phyloP scores from a whole-genome alignment of 2,113 vertebrate genomes.

The Pao palembangensis region DNA sequence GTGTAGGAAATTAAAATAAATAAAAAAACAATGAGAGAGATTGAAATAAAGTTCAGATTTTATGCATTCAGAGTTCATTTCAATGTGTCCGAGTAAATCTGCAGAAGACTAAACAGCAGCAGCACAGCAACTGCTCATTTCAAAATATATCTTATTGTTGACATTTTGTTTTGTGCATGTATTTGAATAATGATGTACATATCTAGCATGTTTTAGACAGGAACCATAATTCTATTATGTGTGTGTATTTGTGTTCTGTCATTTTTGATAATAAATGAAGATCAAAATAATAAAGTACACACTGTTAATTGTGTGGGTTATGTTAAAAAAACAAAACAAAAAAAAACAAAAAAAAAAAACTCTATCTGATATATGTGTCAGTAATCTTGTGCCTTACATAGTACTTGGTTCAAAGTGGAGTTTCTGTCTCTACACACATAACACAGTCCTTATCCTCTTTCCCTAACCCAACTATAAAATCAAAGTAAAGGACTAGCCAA shows the following conservation, averaged over 20 bases:
- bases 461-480: no score
- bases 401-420: no score
- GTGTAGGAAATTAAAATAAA: background rate
- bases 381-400: no score
- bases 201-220: conserved; percentile 84
- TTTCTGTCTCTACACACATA: no score
- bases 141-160: conserved; percentile 59
- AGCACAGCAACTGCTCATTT: conserved; percentile 39
- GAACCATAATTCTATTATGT: conserved; percentile 74
- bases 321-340: conserved; percentile 39
- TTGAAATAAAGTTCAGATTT: background rate
- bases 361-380: no score
- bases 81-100: background rate
- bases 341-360: no score
- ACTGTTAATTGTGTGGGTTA: conserved; percentile 70
- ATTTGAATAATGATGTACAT: conserved; percentile 77
- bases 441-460: no score
- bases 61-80: background rate
- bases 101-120: conserved; percentile 24
- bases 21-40: background rate
- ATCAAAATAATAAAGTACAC: conserved; percentile 54
- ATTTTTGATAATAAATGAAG: conserved; percentile 77
- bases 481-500: no score
- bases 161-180: conserved; percentile 77
- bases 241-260: conserved; percentile 74